Evolutionary conservation across 2,113 vertebrate genomes (phyloP).

Genomic region (Bagarius yarrelli): DNA sequence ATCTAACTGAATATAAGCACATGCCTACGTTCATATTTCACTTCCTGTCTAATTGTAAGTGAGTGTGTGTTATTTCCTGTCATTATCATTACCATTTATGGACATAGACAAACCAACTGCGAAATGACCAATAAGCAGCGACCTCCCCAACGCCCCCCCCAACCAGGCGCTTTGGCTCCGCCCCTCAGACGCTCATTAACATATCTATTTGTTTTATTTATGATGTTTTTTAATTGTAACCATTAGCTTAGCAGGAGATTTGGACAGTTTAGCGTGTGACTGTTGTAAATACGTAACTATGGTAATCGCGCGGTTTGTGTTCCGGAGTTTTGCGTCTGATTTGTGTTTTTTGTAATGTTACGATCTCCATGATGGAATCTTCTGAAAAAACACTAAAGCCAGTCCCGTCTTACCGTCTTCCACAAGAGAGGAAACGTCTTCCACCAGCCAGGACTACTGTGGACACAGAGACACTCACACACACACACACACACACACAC

Average conservation of each 20-base stretch:
- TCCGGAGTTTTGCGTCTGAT: background rate
- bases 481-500: background rate
- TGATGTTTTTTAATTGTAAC: background rate
- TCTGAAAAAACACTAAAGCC: constrained; percentile 54
- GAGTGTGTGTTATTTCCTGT: background rate
- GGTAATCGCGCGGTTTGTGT: background rate
- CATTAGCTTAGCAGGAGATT: background rate
- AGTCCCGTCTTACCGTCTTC: constrained; percentile 63
- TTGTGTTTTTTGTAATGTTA: background rate
- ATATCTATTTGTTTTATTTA: background rate
- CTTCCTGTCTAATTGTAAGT: constrained; percentile 1
- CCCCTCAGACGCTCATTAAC: background rate
- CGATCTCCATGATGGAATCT: constrained; percentile 56
- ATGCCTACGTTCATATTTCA: background rate
- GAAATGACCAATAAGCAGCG: too few relatives aligned
- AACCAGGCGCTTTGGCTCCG: background rate
- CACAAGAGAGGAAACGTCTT: constrained; percentile 52
- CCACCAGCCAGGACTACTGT: constrained; percentile 53
- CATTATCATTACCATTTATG: too few relatives aligned
- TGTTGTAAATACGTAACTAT: background rate
- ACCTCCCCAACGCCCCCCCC: too few relatives aligned
- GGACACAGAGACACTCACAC: constrained; percentile 11
- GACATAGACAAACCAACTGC: too few relatives aligned
- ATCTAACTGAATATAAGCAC: constrained; percentile 7
- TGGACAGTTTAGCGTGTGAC: background rate